Evolutionary conservation across 2,888 invertebrate genomes (phyloP).

Genomic region (Xestia ashworthii): DNA sequence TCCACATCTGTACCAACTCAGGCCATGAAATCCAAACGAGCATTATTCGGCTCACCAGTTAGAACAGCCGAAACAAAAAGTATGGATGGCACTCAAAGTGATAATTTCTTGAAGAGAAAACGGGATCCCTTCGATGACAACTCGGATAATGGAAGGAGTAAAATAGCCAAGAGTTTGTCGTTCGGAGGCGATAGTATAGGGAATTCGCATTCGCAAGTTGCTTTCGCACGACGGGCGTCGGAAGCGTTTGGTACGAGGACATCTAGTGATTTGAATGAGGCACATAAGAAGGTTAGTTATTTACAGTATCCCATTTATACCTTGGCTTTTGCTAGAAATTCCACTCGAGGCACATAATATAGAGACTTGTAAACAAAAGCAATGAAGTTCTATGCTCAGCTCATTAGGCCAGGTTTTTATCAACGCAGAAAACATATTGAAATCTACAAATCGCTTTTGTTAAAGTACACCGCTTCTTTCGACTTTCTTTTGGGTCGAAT

Average conservation of each 20-base stretch:
- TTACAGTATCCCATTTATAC: neutral
- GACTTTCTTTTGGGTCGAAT: neutral
- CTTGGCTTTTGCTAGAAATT: neutral
- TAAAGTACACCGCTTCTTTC: neutral
- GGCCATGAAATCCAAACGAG: conserved; percentile 92
- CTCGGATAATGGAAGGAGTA: conserved; percentile 80
- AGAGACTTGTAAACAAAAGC: neutral
- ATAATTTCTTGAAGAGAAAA: conserved; percentile 86
- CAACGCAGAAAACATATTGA: neutral
- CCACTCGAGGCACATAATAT: neutral
- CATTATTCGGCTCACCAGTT: conserved; percentile 92
- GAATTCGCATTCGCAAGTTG: conserved; percentile 69
- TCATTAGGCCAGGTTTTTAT: neutral
- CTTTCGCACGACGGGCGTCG: conserved; percentile 82
- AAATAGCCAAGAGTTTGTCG: conserved; percentile 91
- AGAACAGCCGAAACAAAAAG: conserved; percentile 82
- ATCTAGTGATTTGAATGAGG: conserved; percentile 90
- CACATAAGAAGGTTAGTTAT: conserved; percentile 91
- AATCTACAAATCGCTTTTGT: neutral
- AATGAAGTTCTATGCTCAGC: neutral
- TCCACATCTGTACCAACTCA: conserved; percentile 85
- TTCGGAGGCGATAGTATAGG: conserved; percentile 87
- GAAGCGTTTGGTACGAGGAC: conserved; percentile 79
- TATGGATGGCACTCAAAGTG: conserved; percentile 79
- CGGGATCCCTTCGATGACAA: conserved; percentile 85